Evolutionary conservation across 2,888 invertebrate genomes (phyloP), one percentile per base, ranked within the genome.

Genomic region (Meandrusa payeni): DNA sequence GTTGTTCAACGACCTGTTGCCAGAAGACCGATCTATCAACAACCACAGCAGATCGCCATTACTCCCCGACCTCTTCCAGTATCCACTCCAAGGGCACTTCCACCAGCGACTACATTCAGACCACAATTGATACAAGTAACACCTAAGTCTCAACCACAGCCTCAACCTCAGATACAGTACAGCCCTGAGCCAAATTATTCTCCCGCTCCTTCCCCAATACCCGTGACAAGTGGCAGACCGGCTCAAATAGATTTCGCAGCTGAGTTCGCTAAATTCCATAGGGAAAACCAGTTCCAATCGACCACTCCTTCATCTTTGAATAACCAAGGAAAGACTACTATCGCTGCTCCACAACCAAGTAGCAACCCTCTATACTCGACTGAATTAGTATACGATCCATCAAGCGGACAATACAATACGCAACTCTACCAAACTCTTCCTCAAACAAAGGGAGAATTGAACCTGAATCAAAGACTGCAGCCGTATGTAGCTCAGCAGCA

Each of bases 401-500:
- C 90, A 19, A 92, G 92, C 55, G 94, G 94, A 33, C 92, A 93
- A 60, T 95, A 95, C 87, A 93, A 94, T 64, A 94, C 93, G 15
- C 93, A 94, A 56, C 81, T 94, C 26, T 94, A 91, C 83, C 95
- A 95, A 73, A 89, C 91, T 9, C 77, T 94, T 37, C 94, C 94
- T 12, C 93, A 93, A 74, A 91, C 91, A 28, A 90, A 91, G 50
- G 93, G 93, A 49, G 93, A 94, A 58, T 88, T 94, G 61, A 91
- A 91, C 55, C 71, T 94, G 52, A 93, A 91, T 75, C 93, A 93
- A 66, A 90, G 93, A 61, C 90, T 94, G 56, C 93, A 94, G 75
- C 93, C 93, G 0, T 94, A 90, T 78, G 93, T 93, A 2, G 90
- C 91, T 41, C 91, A 90, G 57, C 89, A 88, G 28, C 88, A 81